Base-by-base conservation (phyloP, 2,797 vertebrate species). In the Sebastes itinus region DNA sequence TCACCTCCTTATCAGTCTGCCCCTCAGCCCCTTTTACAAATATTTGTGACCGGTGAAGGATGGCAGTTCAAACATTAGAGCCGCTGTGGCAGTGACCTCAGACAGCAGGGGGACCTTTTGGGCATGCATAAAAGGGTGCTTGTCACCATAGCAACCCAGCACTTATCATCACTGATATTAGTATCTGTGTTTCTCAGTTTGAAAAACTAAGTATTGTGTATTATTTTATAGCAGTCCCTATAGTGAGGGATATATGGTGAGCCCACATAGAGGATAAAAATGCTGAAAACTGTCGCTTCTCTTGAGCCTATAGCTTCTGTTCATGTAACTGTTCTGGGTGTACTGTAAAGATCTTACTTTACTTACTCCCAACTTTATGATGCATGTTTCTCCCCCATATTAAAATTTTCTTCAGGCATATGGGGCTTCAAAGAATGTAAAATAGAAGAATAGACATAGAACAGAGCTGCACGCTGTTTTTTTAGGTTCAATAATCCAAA, bases 1-100 rank as follows among this genome's bases (percentile, higher is more conserved):
- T 85, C 76, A 85, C 60, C 46, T 75, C 35, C 90, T 90, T 90
- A 92, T 92, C 93, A 75, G 78, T 27, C 66, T 59, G 63, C 33
- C 58, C 86, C 62, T 23, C 22, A 35, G 73, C 63, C 35, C 55
- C 62, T 74, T 91, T 52, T 63, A n/a, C 86, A 94, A 90, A 92
- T 87, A 92, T 90, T 84, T 86, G 84, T 35, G 42, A 52, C 20
- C 33, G 5, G 12, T 56, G 46, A 75, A 69, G 74, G 75, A 64
- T 33, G 63, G 76, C 64, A 55, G 75, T 54, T 87, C 72, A 88
- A 80, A 82, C 81, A 85, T 54, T 13, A 66, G 16, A 49, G 54
- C 12, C 18, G 54, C 32, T 7, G 49, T n/a, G 38, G 18, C 49
- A 32, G 16, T 66, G 72, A 76, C 35, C 30, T 60, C 23, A 68